A percentile compares a stretch with the other conserved stretches of the same genome.
phyloP scores from a whole-genome alignment of 37 sponge, comb jelly and placozoan genomes.

The Ephydatia muelleri region DNA sequence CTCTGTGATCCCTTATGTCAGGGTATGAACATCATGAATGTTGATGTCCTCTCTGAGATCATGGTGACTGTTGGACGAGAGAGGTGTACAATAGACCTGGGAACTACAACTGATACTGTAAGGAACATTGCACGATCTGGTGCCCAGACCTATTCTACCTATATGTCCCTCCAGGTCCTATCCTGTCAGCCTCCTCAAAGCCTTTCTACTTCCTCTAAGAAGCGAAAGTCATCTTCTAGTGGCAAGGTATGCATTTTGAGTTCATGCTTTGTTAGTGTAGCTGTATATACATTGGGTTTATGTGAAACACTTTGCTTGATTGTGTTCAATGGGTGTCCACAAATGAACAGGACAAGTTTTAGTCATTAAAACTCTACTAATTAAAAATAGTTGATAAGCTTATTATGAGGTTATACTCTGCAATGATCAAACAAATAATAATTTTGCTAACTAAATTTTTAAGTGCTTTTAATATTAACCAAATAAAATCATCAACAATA shows the following conservation, averaged over 20 bases:
- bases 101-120: not conserved
- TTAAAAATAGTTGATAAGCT: too few relatives aligned
- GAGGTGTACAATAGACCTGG: conserved; percentile 2
- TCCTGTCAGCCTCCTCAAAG: not conserved
- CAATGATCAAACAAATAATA: too few relatives aligned
- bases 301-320: too few relatives aligned
- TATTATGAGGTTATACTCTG: too few relatives aligned
- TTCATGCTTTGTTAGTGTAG: too few relatives aligned
- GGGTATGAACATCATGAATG: not conserved
- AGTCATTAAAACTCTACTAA: too few relatives aligned
- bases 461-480: too few relatives aligned
- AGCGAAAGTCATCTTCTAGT: not conserved
- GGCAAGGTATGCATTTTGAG: not conserved
- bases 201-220: not conserved
- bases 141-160: not conserved
- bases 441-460: too few relatives aligned
- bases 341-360: too few relatives aligned
- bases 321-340: too few relatives aligned
- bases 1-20: conserved; percentile 1
- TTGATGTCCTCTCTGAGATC: conserved; percentile 22
- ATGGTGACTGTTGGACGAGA: conserved; percentile 30
- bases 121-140: not conserved
- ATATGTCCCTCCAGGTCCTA: not conserved
- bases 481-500: too few relatives aligned
- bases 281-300: too few relatives aligned